A percentile compares a stretch with the other conserved stretches of the same genome.
phyloP scores from a whole-genome alignment of 1,140 invertebrate species.

The Pseudomyrmex flavicornis region DNA sequence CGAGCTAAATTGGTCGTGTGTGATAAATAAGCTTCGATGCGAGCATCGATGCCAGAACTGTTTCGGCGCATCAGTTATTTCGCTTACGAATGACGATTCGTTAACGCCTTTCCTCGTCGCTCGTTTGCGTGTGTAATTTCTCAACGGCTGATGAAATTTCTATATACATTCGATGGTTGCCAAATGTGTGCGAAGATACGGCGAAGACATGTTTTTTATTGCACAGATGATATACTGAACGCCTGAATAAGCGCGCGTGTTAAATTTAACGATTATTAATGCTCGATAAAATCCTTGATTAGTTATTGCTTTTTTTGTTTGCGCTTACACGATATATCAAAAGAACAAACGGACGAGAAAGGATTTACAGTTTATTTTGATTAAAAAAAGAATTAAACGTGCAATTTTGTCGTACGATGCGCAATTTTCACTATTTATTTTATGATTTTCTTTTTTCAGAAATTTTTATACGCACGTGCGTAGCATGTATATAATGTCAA shows the following conservation, averaged over 20 bases:
- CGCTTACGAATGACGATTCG: constrained; percentile 29
- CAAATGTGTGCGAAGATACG: background rate
- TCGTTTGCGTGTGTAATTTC: background rate
- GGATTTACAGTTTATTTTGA: too few species aligned
- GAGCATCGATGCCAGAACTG: background rate
- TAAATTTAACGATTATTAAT: too few species aligned
- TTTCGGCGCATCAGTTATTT: constrained; percentile 26
- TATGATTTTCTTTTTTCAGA: too few species aligned
- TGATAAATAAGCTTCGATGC: constrained; percentile 13
- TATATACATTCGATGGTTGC: background rate
- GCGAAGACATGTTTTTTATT: background rate
- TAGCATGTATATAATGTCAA: too few species aligned
- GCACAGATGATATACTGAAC: background rate
- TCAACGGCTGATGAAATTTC: background rate
- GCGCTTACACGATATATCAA: too few species aligned
- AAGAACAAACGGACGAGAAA: too few species aligned
- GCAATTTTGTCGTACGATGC: too few species aligned
- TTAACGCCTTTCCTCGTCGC: constrained; percentile 31
- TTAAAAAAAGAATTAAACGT: too few species aligned
- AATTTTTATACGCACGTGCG: too few species aligned
- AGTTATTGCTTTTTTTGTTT: too few species aligned
- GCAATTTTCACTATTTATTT: too few species aligned
- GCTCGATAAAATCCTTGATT: too few species aligned
- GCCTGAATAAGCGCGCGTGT: background rate
- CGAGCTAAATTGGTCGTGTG: background rate